Base-by-base conservation (phyloP, 2,888 invertebrate species). In the Dione vanillae region DNA sequence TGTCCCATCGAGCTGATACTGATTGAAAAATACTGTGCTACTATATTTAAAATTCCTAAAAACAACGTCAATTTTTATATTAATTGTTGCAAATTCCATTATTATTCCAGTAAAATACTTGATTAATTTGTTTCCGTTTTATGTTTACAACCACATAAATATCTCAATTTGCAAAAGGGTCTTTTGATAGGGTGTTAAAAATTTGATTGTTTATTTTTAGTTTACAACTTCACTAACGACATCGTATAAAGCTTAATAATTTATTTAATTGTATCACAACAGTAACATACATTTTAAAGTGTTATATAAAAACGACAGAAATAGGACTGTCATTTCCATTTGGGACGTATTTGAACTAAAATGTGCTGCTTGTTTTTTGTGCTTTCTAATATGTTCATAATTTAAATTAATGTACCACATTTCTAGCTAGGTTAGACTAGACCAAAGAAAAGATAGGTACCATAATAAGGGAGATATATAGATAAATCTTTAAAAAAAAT, bases 181-280 rank as follows among this genome's bases (percentile, higher is more conserved):
- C 1, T 45, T 61, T 41, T 61, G 45, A 61, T 41, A 11, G 27
- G 45, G 61, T 61, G 61, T 45, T 61, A 61, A 61, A 61, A 61
- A 7, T 27, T 45, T 61, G n/a, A 61, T 45, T 27, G 35, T 45
- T 20, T 61, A 61, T 27, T 45, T 45, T 61, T 27, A 14, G n/a
- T 61, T 61, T 61, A 61, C 7, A 35, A 11, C 43, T 35, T 20
- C 1, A 45, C n/a, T 61, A 61, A 61, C 45, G 61, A 61, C 45
- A 20, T 35, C 45, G 43, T 61, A 61, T 61, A 61, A 56, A 45
- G n/a, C 6, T 45, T 45, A 35, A 61, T 61, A 61, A 45, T 45
- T 35, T 45, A 16, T 45, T 45, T 61, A 45, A 61, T 61, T 61
- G 9, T 61, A 61, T 16, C n/a, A 27, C 45, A 35, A 7, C n/a